Evolutionary conservation across 2,113 vertebrate genomes (phyloP), one percentile per base, ranked within the genome.

Genomic region (Thomomys bottae): DNA sequence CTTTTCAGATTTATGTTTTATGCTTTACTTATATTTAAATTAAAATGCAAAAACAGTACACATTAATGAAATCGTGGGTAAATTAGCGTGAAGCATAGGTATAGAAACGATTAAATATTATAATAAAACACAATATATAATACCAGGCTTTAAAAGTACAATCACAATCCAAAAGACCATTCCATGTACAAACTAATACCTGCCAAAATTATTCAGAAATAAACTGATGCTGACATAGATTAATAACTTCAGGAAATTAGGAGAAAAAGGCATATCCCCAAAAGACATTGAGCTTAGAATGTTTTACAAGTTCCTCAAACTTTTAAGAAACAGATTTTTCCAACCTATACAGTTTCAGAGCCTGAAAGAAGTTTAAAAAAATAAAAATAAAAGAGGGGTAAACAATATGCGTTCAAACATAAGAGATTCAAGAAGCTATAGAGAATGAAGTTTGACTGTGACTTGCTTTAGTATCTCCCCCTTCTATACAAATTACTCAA

Each of bases 21-120:
- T 73, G n/a, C 32, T 30, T 85, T 87, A 59, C 32, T 67, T 71
- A 71, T 45, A 80, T 83, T 83, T 76, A 89, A 92, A 91, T 67
- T 67, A 79, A 85, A 85, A 88, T 63, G 34, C 89, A 8, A 66
- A 87, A 86, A 92, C 59, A 81, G n/a, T 28, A 32, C 49, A 82
- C 49, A 67, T 57, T 34, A 30, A 42, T 61, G 88, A 88, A 84
- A 89, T 79, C 88, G 42, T 71, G 34, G 86, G 59, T 28, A 36
- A 85, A 21, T 64, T 87, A 94, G 64, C n/a, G 42, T 7, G 72
- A 79, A 87, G 34, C 76, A 80, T 26, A 82, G 8, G 0, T 76
- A 87, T 20, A 17, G n/a, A 68, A 93, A 21, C 49, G 6, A 85
- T 14, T 75, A 54, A 83, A 88, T 87, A 23, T 54, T 80, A 86